phyloP scores from a whole-genome alignment of 2,888 invertebrate species.

The Campoplex capitator region DNA sequence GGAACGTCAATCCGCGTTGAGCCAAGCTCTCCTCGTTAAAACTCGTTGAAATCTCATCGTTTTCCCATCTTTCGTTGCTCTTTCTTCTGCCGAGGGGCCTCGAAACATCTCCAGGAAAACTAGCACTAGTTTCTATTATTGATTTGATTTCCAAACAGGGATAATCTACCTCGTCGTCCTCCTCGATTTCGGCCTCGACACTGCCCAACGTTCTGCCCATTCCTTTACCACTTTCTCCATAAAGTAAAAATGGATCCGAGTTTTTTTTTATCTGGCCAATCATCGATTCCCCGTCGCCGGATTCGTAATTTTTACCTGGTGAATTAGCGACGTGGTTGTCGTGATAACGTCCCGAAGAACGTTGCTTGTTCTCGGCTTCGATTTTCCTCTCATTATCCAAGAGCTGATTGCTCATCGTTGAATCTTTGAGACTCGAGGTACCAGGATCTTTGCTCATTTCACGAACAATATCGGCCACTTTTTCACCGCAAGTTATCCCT shows the following conservation, averaged over 20 bases:
- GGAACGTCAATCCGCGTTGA: conserved; percentile 68
- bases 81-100: conserved; percentile 5
- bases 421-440: not conserved
- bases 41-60: not conserved
- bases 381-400: not conserved
- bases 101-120: conserved; percentile 30
- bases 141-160: conserved; percentile 83
- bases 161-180: conserved; percentile 82
- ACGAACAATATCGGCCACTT: conserved; percentile 74
- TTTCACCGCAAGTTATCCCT: conserved; percentile 68
- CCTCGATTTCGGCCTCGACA: conserved; percentile 70
- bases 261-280: conserved; percentile 84
- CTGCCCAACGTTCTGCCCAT: conserved; percentile 55
- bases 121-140: conserved; percentile 70
- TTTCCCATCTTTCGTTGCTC: conserved; percentile 21
- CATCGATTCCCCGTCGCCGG: conserved; percentile 71
- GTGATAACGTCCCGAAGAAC: not conserved
- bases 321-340: conserved; percentile 50
- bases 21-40: conserved; percentile 2
- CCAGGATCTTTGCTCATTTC: conserved; percentile 71
- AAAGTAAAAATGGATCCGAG: conserved; percentile 83
- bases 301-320: conserved; percentile 21
- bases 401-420: not conserved
- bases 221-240: conserved; percentile 79
- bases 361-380: not conserved